phyloP scores from a whole-genome alignment of 2,113 vertebrate species.

The Manacus vitellinus region DNA sequence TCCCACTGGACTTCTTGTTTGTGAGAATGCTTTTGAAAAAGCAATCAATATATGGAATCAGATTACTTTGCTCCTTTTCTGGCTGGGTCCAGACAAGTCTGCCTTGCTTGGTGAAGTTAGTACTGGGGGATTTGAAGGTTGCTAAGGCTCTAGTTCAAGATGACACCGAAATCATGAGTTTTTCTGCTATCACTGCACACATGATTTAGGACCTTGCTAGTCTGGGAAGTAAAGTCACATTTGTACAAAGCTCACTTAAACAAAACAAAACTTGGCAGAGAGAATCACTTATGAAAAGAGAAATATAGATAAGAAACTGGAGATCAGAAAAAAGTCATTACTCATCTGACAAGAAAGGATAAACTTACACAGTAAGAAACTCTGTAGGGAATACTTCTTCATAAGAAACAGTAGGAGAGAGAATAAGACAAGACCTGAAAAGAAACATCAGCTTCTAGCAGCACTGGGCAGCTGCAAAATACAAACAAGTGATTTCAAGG shows the following conservation, averaged over 20 bases:
- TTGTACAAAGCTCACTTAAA: not conserved
- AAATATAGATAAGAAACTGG: slow-evolving; percentile 1
- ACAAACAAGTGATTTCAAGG: not conserved
- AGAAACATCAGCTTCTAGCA: not conserved
- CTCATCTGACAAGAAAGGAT: not conserved
- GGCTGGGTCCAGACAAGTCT: not conserved
- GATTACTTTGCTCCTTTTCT: not conserved
- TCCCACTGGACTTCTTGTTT: not conserved
- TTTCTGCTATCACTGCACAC: not conserved
- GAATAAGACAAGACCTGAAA: not conserved
- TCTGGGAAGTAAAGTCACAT: not conserved
- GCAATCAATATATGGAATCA: not conserved
- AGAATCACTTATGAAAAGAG: not conserved
- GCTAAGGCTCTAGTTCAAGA: not conserved
- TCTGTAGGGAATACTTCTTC: not conserved
- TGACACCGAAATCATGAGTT: not conserved
- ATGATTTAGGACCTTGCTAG: not conserved
- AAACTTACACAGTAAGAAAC: not conserved
- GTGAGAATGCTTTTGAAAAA: not conserved
- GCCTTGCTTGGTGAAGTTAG: not conserved
- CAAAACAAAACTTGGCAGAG: not conserved
- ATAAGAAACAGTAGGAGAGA: not conserved
- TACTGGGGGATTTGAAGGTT: not conserved
- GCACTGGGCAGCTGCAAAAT: not conserved
- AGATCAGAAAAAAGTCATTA: not conserved